Conservation (phyloP, 2,113 vertebrate genomes). For the Mola mola region DNA sequence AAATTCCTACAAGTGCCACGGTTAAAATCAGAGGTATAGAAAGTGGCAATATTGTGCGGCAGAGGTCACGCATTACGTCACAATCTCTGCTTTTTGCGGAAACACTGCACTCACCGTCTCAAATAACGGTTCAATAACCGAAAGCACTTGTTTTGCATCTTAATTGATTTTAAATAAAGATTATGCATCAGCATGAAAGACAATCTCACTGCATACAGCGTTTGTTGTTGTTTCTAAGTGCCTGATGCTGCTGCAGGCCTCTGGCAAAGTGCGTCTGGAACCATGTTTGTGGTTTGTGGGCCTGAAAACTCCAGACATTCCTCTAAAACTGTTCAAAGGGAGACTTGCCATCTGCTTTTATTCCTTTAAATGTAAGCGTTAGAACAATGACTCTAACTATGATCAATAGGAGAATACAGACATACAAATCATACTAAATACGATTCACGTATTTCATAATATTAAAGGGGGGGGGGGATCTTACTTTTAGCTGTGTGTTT, state of each 20-base stretch:
- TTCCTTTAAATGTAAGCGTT: slow-evolving; percentile 28
- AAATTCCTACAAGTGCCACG: background rate
- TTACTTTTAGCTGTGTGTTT: no score
- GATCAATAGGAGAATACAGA: no score
- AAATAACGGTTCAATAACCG: slow-evolving; percentile 1
- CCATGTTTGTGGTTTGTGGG: slow-evolving; percentile 46
- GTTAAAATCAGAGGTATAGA: no score
- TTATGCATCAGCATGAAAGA: background rate
- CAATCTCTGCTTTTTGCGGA: slow-evolving; percentile 3
- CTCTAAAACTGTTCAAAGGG: slow-evolving; percentile 37
- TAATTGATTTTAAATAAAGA: background rate
- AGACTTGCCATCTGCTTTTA: slow-evolving; percentile 34
- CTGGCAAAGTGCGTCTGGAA: slow-evolving; percentile 28
- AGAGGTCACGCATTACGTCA: slow-evolving; percentile 1
- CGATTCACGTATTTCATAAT: background rate
- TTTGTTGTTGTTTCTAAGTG: background rate
- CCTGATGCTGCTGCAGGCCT: slow-evolving; percentile 15
- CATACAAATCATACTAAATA: no score
- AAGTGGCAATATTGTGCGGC: slow-evolving; percentile 25
- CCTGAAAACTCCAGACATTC: slow-evolving; percentile 59
- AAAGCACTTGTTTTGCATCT: background rate
- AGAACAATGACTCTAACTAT: no score
- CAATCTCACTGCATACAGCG: background rate
- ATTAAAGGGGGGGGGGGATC: no score
- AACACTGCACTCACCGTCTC: background rate